Evolutionary conservation across 2,797 vertebrate species (phyloP).

Genomic region (Eutrigla gurnardus): DNA sequence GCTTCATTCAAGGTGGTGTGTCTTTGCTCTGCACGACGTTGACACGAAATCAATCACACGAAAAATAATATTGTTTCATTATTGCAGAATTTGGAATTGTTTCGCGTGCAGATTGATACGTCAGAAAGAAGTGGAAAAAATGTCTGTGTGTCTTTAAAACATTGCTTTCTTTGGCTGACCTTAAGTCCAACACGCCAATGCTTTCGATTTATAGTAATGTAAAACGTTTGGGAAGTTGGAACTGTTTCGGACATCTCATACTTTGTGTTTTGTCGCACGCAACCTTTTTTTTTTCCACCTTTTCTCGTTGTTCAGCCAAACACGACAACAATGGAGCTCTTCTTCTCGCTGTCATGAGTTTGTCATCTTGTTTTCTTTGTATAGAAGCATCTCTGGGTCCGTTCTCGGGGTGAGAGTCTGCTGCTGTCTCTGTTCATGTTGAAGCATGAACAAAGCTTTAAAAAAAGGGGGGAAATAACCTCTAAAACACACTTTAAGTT

Average conservation of each 20-base stretch:
- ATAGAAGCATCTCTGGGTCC: background rate
- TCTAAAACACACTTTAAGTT: background rate
- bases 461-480: background rate
- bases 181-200: background rate
- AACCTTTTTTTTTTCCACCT: background rate
- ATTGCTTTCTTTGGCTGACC: background rate
- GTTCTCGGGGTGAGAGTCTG: background rate
- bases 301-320: background rate
- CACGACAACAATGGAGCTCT: background rate
- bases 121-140: background rate
- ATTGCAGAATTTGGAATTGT: background rate
- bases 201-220: background rate
- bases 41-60: background rate
- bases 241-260: background rate
- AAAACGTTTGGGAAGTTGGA: background rate
- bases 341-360: background rate
- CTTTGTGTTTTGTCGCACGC: background rate
- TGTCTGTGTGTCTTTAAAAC: background rate
- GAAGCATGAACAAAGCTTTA: background rate
- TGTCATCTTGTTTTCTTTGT: background rate
- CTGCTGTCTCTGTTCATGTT: background rate
- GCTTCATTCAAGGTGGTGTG: constrained; percentile 46
- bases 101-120: background rate
- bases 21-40: constrained; percentile 32
- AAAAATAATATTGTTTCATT: background rate